Base-by-base conservation (phyloP, 1,140 invertebrate species). In the Eulimnadia texana region DNA sequence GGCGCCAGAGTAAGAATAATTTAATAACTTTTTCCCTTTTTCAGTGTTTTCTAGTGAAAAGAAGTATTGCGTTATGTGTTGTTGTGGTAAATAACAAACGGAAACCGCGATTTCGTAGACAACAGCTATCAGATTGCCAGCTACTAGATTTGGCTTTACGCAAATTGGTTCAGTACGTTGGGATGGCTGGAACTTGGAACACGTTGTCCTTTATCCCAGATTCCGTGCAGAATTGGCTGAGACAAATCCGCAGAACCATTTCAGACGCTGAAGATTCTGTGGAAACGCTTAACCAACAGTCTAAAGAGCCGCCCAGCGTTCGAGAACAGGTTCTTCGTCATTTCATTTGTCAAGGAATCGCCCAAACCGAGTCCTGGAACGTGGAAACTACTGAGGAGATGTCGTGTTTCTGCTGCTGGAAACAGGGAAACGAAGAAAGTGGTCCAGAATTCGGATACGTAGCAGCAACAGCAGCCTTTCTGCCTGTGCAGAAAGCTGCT, bases 1-100 rank as follows among this genome's bases (percentile, higher is more conserved):
- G 69, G 68, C 27, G 70, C 70, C 49, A 75, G 71, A 70, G 73
- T 75, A 64, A 63, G 65, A 59, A n/a, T n/a, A n/a, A 58, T 58
- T 56, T 42, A 3, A 13, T 58, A 2, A 2, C 20, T 51, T 22
- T 1, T 53, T 9, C 27, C 22, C 23, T 11, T 56, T 51, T 60
- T 60, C 22, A 2, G 33, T 9, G 16, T 42, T 6, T 9, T 6
- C 33, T 42, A 16, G 33, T 42, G 6, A n/a, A n/a, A n/a, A n/a
- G n/a, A n/a, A n/a, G n/a, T n/a, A n/a, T n/a, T n/a, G n/a, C n/a
- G n/a, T n/a, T n/a, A n/a, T n/a, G n/a, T n/a, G n/a, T n/a, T n/a
- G n/a, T n/a, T n/a, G n/a, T n/a, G n/a, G n/a, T n/a, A n/a, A n/a
- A n/a, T n/a, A n/a, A n/a, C n/a, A n/a, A n/a, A n/a, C n/a, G n/a